A percentile compares a stretch with the other conserved stretches of the same genome.
phyloP scores from a whole-genome alignment of 2,113 vertebrate species.

The Sceloporus undulatus region DNA sequence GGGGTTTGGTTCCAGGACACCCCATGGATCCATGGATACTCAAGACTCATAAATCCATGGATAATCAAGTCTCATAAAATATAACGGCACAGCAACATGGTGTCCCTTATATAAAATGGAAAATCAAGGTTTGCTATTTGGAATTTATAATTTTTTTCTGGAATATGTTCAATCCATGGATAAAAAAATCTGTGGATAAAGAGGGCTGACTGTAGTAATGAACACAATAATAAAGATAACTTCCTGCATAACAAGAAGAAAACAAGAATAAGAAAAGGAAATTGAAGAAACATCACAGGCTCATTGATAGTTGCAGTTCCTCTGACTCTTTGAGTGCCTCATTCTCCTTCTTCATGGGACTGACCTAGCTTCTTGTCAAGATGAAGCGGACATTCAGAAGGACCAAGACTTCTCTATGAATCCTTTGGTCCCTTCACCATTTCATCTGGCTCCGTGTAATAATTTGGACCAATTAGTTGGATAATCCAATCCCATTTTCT shows the following conservation, averaged over 20 bases:
- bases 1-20: too few species aligned
- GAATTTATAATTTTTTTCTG: too few species aligned
- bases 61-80: too few species aligned
- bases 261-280: not conserved
- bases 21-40: too few species aligned
- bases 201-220: too few species aligned
- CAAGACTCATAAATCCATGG: too few species aligned
- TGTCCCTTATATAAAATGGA: too few species aligned
- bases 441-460: not conserved
- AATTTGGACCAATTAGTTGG: not conserved
- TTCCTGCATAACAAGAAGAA: not conserved
- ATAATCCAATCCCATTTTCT: not conserved
- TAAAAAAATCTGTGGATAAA: too few species aligned
- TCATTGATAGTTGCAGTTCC: not conserved
- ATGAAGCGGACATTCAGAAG: not conserved
- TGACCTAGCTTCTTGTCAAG: not conserved
- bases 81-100: too few species aligned
- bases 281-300: not conserved
- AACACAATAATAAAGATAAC: not conserved
- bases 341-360: not conserved
- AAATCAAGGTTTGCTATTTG: too few species aligned
- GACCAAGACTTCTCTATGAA: not conserved
- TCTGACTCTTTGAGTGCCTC: not conserved
- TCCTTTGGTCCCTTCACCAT: not conserved
- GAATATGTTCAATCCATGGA: too few species aligned